Evolutionary conservation across 2,113 vertebrate genomes (phyloP).

Genomic region (Antechinus flavipes): DNA sequence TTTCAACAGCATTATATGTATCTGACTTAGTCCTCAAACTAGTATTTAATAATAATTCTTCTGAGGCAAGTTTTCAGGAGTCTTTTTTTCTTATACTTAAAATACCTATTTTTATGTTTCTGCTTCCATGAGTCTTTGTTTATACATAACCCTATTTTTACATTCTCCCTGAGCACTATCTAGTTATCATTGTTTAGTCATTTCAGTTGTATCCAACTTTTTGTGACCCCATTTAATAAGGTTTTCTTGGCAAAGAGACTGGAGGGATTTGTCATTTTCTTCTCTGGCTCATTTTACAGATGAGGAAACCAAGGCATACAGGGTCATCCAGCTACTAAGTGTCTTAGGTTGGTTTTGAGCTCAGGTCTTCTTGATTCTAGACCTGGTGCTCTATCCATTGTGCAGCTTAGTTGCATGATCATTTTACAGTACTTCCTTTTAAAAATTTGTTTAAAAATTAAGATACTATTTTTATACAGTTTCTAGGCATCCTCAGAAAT

Average conservation of each 20-base stretch:
- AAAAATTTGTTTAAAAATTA: slow-evolving; percentile 8
- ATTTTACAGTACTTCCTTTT: no score
- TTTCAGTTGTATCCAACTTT: not conserved
- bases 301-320: no score
- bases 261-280: no score
- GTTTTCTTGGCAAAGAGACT: no score
- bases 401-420: no score
- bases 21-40: not conserved
- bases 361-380: no score
- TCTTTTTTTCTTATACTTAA: slow-evolving; percentile 4
- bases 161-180: not conserved
- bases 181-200: not conserved
- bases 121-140: slow-evolving; percentile 20
- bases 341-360: no score
- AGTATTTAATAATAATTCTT: not conserved
- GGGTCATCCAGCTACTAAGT: no score
- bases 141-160: not conserved
- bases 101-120: slow-evolving; percentile 4
- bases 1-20: not conserved
- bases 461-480: slow-evolving; percentile 28
- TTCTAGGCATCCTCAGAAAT: slow-evolving; percentile 1
- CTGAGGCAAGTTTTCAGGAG: slow-evolving; percentile 30
- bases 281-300: no score
- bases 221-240: not conserved
- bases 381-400: no score